These are phyloP conservation scores for Cotesia congregata DNA, from an alignment of 2,888 invertebrate species.

Conservation along the genomic window DNA sequence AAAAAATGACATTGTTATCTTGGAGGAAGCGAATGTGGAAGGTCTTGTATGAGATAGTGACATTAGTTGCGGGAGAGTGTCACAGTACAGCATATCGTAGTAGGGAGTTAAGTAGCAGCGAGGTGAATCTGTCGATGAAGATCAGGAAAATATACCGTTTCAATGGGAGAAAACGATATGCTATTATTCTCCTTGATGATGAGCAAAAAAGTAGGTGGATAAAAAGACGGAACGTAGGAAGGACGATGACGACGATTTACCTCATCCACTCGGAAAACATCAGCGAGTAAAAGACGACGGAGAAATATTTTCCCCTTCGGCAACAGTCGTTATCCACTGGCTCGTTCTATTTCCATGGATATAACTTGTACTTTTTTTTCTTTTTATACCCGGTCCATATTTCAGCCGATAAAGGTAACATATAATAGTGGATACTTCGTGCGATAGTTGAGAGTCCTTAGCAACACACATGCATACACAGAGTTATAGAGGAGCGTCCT, in stretches of 20 bases:
- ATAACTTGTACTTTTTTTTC: constrained; percentile 22
- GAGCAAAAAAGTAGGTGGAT: constrained; percentile 6
- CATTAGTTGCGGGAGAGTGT: neutral
- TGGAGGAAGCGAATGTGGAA: neutral
- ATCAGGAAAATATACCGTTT: constrained; percentile 26
- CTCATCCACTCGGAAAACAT: neutral
- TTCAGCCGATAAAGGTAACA: constrained; percentile 45
- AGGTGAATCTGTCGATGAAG: neutral
- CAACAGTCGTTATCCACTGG: constrained; percentile 34
- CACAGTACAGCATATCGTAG: neutral
- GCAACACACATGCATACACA: constrained; percentile 37
- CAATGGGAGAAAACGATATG: constrained; percentile 36
- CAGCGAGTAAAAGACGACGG: constrained; percentile 8
- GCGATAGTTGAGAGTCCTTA: constrained; percentile 41
- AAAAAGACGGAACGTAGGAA: neutral
- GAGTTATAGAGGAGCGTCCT: constrained; percentile 38
- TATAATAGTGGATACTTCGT: constrained; percentile 24
- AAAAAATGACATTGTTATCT: neutral
- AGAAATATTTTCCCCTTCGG: constrained; percentile 1
- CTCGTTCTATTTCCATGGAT: constrained; percentile 29
- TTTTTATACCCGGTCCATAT: constrained; percentile 29
- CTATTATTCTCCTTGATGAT: constrained; percentile 35
- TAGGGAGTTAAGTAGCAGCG: neutral
- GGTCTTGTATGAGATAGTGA: neutral
- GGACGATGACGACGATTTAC: constrained; percentile 4